Conservation (phyloP, 2,888 invertebrate species). For the Drosophila recens region DNA sequence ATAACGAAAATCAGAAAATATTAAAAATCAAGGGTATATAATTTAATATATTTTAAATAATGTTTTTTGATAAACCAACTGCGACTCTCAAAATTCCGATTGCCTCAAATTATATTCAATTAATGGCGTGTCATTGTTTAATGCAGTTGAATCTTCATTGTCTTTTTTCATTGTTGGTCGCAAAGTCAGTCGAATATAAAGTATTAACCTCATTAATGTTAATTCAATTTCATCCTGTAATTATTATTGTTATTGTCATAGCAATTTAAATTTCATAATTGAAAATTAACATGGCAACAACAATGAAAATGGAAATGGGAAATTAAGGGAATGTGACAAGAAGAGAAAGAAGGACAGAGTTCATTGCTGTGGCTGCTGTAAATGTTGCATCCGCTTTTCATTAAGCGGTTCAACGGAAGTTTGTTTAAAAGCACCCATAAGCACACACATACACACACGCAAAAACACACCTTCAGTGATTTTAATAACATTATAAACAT, state of each 20-base stretch:
- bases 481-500: constrained; percentile 65
- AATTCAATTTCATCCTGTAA: constrained; percentile 32
- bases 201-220: constrained; percentile 43
- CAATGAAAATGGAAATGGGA: constrained; percentile 15
- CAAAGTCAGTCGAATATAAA: constrained; percentile 11
- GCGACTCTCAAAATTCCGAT: neutral
- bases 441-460: constrained; percentile 11
- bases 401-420: constrained; percentile 57
- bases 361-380: constrained; percentile 14
- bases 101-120: constrained; percentile 3
- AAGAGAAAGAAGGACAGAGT: constrained; percentile 2
- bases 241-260: constrained; percentile 39
- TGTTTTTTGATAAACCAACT: neutral
- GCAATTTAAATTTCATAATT: constrained; percentile 64
- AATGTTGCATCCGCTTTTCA: constrained; percentile 53
- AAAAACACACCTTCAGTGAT: constrained; percentile 18
- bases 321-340: neutral
- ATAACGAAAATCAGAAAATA: neutral
- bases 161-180: neutral
- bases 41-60: neutral
- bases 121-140: constrained; percentile 20
- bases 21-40: neutral
- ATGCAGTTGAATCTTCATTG: constrained; percentile 21
- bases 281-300: constrained; percentile 36
- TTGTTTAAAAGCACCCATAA: constrained; percentile 32